A percentile compares a stretch with the other conserved stretches of the same genome.
Conservation (phyloP, 1,140 invertebrate species). For the Gonioctena quinquepunctata region DNA sequence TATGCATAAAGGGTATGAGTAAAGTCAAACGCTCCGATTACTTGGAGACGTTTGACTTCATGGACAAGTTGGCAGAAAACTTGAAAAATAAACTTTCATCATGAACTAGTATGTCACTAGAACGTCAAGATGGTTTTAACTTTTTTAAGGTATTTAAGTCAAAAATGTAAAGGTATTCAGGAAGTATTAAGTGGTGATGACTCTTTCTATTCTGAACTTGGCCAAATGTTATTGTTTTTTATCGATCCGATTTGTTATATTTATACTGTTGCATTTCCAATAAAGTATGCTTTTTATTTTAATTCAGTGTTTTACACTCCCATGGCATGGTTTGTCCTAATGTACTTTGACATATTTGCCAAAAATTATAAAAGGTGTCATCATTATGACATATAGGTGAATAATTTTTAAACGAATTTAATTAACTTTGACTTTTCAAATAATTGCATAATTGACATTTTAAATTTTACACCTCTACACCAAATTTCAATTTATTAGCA, state of each 20-base stretch:
- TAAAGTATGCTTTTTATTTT: not conserved
- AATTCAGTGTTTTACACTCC: no score
- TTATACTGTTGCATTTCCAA: not conserved
- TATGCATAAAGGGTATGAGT: slow-evolving; percentile 93
- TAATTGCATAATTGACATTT: no score
- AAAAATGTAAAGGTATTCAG: not conserved
- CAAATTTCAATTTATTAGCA: no score
- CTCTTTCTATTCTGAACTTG: no score
- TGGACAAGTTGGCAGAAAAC: slow-evolving; percentile 95
- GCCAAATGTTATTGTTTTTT: not conserved
- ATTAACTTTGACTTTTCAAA: no score
- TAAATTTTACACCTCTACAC: no score
- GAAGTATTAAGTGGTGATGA: not conserved
- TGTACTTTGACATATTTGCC: no score
- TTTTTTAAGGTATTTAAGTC: not conserved
- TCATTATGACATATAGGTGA: no score
- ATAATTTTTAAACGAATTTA: no score
- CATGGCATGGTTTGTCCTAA: no score
- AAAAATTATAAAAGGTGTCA: no score
- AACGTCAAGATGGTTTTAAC: not conserved
- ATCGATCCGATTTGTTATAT: not conserved
- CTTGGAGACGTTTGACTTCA: slow-evolving; percentile 96
- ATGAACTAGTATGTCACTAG: not conserved
- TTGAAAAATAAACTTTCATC: slow-evolving; percentile 67
- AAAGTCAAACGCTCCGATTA: slow-evolving; percentile 87